These are phyloP conservation scores for Colaptes auratus DNA, from an alignment of 2,113 vertebrate species.

Conservation along the genomic window DNA sequence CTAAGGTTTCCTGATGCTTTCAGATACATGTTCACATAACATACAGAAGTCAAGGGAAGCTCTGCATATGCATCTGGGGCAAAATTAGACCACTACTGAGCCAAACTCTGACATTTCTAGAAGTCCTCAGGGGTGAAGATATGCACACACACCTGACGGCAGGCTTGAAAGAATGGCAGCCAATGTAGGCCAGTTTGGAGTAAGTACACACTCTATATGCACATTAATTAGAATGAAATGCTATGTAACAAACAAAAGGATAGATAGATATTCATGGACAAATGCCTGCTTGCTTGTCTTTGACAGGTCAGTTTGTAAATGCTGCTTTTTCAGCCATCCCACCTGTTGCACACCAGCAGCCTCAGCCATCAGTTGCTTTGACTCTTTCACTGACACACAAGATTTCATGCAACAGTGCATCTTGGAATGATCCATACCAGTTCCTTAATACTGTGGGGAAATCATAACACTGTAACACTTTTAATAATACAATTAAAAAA, in stretches of 20 bases:
- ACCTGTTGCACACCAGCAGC: background rate
- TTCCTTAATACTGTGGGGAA: conserved; percentile 63
- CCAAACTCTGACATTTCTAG: background rate
- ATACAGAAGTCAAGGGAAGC: background rate
- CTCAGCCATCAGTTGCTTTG: background rate
- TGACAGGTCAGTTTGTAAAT: background rate
- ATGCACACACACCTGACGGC: background rate
- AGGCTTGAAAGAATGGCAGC: background rate
- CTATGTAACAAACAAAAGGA: background rate
- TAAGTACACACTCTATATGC: background rate
- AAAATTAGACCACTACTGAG: conserved; percentile 27
- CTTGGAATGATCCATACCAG: background rate
- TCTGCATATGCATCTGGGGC: background rate
- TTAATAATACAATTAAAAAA: conserved; percentile 46
- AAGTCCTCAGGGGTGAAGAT: background rate
- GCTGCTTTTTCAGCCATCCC: background rate
- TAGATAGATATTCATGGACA: background rate
- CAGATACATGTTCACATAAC: rapidly evolving
- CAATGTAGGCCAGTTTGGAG: background rate
- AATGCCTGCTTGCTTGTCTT: background rate
- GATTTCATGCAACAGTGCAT: conserved; percentile 29
- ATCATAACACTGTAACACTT: conserved; percentile 58
- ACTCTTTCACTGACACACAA: conserved; percentile 16
- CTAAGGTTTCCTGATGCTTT: background rate
- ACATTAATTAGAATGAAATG: conserved; percentile 14